These are phyloP conservation scores for Micropoecilia bifurca DNA, from an alignment of 2,797 vertebrate species.

Conservation along the genomic window DNA sequence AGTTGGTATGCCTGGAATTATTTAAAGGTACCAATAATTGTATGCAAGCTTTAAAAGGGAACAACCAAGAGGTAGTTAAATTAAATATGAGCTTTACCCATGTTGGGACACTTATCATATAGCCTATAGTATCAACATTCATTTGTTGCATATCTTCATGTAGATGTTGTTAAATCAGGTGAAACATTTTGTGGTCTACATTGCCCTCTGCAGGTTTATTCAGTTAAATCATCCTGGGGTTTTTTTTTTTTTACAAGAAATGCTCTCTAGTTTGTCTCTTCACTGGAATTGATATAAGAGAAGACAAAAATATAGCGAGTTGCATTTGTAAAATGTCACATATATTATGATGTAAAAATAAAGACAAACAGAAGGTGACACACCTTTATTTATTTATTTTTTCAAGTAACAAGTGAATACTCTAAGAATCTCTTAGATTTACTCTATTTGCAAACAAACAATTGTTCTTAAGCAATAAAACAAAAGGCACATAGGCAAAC, in stretches of 20 bases:
- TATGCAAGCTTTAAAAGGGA: not conserved
- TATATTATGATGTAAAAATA: not conserved
- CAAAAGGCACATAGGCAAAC: conserved; percentile 62
- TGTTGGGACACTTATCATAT: not conserved
- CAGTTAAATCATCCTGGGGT: not conserved
- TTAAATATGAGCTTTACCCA: not conserved
- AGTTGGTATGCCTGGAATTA: too few species aligned
- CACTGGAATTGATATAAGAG: not conserved
- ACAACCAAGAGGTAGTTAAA: not conserved
- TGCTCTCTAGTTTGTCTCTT: not conserved
- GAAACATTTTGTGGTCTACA: conserved; percentile 50
- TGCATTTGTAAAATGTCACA: not conserved
- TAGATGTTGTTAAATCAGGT: not conserved
- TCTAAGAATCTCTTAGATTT: conserved; percentile 15
- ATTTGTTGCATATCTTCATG: not conserved
- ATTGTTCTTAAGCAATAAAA: conserved; percentile 28
- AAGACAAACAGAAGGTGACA: not conserved
- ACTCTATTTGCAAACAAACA: not conserved
- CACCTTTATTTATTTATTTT: too few species aligned
- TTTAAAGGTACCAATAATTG: not conserved
- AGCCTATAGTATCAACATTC: not conserved
- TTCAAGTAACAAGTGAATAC: conserved; percentile 48
- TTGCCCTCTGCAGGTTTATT: conserved; percentile 64
- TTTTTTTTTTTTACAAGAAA: not conserved
- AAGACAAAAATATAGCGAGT: not conserved